These are phyloP conservation scores for Danaus melanippus DNA, from an alignment of 1,140 invertebrate genomes.

Conservation along the genomic window DNA sequence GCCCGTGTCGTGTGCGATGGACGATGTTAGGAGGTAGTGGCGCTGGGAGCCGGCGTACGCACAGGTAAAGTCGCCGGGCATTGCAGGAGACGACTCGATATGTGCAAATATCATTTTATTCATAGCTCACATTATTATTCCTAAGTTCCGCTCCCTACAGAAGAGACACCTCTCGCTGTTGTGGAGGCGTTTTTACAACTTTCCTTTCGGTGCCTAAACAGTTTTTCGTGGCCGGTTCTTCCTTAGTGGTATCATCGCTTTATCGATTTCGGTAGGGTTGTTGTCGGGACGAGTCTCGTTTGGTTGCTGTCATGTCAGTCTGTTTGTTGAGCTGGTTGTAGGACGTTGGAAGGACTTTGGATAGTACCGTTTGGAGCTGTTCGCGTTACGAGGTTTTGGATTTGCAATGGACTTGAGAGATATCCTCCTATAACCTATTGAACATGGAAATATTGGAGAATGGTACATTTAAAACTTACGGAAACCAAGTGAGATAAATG, in stretches of 20 bases:
- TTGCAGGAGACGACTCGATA: constrained; percentile 55
- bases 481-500: too few species aligned
- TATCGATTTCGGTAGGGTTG: constrained; percentile 5
- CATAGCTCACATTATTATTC: constrained; percentile 45
- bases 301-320: too few species aligned
- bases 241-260: constrained; percentile 49
- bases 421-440: too few species aligned
- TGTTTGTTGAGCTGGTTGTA: neutral
- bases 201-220: constrained; percentile 36
- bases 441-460: too few species aligned
- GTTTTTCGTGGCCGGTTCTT: constrained; percentile 48
- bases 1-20: constrained; percentile 64
- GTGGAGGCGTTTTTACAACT: constrained; percentile 31
- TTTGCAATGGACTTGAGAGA: neutral
- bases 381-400: neutral
- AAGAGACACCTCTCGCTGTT: constrained; percentile 21
- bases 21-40: constrained; percentile 59
- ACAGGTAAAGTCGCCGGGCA: constrained; percentile 63
- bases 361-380: neutral
- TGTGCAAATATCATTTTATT: constrained; percentile 61
- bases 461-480: too few species aligned
- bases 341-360: neutral
- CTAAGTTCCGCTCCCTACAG: constrained; percentile 32
- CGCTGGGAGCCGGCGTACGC: constrained; percentile 24
- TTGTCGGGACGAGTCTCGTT: neutral